A percentile compares a stretch with the other conserved stretches of the same genome.
These are phyloP conservation scores for Salvelinus alpinus DNA, from an alignment of 2,113 vertebrate species.

Conservation along the genomic window DNA sequence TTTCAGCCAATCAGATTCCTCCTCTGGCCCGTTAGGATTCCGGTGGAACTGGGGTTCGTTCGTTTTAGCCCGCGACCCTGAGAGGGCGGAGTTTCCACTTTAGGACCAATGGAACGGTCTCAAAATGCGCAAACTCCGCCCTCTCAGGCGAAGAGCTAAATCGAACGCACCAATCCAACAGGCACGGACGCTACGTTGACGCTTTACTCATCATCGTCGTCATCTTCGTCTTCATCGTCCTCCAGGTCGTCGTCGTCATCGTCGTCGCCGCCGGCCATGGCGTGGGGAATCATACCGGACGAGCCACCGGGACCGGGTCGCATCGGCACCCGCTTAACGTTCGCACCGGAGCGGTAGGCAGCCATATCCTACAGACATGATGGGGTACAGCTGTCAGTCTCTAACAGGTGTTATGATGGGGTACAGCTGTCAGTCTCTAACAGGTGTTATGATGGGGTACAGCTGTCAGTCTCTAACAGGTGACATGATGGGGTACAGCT, in stretches of 20 bases:
- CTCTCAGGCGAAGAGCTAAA: background rate
- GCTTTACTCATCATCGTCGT: constrained; percentile 30
- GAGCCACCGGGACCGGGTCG: background rate
- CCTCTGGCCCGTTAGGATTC: no score
- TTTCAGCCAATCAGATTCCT: background rate
- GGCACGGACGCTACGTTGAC: background rate
- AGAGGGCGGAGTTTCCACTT: no score
- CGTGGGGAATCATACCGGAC: constrained; percentile 56
- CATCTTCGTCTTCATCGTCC: constrained; percentile 50
- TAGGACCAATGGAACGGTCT: no score
- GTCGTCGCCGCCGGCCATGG: constrained; percentile 59
- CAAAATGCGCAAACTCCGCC: no score
- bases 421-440: no score
- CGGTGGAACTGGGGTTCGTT: no score
- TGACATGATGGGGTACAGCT: no score
- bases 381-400: no score
- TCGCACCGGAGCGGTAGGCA: constrained; percentile 65
- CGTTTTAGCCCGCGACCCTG: no score
- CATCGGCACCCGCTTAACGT: constrained; percentile 16
- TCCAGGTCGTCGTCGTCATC: constrained; percentile 60
- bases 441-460: no score
- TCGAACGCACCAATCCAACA: constrained; percentile 1
- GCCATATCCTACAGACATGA: constrained; percentile 63
- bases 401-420: no score
- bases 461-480: no score